Evolutionary conservation across 2,113 vertebrate genomes (phyloP).

Genomic region (Alouatta palliata): DNA sequence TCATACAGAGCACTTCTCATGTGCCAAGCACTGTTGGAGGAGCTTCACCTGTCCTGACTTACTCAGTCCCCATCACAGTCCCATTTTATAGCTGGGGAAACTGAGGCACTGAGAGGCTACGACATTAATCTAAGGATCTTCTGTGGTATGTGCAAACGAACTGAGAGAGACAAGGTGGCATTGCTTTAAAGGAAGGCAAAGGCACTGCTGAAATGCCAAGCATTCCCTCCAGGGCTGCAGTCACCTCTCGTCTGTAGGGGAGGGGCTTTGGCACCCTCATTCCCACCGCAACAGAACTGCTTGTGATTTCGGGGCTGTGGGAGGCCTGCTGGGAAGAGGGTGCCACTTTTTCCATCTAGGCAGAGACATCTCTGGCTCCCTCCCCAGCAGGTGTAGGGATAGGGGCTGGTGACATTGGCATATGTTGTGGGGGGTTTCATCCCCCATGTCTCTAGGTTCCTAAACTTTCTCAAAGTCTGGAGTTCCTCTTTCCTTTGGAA

Average conservation of each 20-base stretch:
- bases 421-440: background rate
- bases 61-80: background rate
- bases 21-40: background rate
- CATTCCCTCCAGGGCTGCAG: background rate
- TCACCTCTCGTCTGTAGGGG: fast-evolving
- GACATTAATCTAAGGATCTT: background rate
- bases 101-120: background rate
- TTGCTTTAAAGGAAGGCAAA: constrained; percentile 6
- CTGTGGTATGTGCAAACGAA: background rate
- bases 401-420: background rate
- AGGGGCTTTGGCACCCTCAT: background rate
- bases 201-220: background rate
- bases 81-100: background rate
- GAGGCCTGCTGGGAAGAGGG: background rate
- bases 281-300: background rate
- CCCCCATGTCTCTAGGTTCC: background rate
- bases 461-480: background rate
- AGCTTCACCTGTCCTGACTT: background rate
- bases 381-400: background rate
- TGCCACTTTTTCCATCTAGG: background rate
- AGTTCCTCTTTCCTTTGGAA: background rate
- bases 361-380: background rate
- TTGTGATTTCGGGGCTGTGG: background rate
- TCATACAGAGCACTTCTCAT: background rate
- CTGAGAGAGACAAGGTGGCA: background rate